A percentile compares a stretch with the other conserved stretches of the same genome.
phyloP scores from a whole-genome alignment of 2,113 vertebrate species.

The Lethenteron reissneri region DNA sequence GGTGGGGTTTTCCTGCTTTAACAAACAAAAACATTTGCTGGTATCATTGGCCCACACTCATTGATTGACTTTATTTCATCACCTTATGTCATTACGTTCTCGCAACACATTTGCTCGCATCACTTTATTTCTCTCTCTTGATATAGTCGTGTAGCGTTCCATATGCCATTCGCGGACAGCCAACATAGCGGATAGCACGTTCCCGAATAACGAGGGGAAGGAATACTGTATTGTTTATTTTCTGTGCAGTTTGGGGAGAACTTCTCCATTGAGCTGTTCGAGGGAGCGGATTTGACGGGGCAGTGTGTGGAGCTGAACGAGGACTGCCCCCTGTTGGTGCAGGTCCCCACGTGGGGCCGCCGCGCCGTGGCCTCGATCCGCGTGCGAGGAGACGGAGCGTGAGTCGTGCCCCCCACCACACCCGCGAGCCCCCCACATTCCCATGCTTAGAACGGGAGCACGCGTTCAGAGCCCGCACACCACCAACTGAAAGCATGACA shows the following conservation, averaged over 20 bases:
- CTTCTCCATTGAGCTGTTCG: constrained; percentile 57
- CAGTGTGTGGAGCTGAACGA: constrained; percentile 55
- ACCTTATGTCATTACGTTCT: not conserved
- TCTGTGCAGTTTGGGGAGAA: constrained; percentile 45
- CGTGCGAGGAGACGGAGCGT: constrained; percentile 65
- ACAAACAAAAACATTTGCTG: too few species aligned
- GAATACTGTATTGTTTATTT: not conserved
- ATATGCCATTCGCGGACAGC: not conserved
- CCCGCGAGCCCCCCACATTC: too few species aligned
- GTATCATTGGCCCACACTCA: too few species aligned
- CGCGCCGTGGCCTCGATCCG: constrained; percentile 52
- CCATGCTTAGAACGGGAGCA: too few species aligned
- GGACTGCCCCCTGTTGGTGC: constrained; percentile 50
- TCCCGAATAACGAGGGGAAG: not conserved
- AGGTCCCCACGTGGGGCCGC: constrained; percentile 46
- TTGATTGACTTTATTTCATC: not conserved
- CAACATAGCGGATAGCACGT: not conserved
- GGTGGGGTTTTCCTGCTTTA: too few species aligned
- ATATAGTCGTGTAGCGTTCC: not conserved
- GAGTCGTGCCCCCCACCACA: constrained; percentile 16
- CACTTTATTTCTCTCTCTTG: not conserved
- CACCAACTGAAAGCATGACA: too few species aligned
- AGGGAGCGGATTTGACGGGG: constrained; percentile 46
- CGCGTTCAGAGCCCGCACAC: too few species aligned
- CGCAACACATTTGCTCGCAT: not conserved